Evolutionary conservation across 2,113 vertebrate species (phyloP).

Genomic region (Apteryx owenii): DNA sequence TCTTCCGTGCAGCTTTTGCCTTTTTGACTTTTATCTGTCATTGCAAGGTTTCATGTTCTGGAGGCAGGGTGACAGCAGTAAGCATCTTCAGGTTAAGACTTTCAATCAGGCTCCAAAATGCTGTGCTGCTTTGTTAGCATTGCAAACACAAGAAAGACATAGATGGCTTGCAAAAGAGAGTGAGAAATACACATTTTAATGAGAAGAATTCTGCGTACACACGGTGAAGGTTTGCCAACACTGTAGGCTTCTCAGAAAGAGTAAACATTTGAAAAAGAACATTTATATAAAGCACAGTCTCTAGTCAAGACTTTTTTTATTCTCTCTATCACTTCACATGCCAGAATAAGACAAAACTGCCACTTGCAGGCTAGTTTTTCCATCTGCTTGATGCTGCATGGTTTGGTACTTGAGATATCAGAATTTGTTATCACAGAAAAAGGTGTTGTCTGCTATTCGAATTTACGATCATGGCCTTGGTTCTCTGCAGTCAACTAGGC

Average conservation of each 20-base stretch:
- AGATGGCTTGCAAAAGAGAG: background rate
- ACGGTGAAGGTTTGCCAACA: background rate
- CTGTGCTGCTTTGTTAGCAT: background rate
- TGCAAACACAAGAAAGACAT: background rate
- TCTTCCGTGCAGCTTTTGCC: background rate
- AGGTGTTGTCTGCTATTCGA: background rate
- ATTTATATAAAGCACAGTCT: background rate
- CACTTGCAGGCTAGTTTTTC: background rate
- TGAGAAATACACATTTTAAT: background rate
- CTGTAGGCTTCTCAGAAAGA: background rate
- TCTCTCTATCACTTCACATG: background rate
- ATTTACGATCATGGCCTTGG: background rate
- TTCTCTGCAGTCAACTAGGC: background rate
- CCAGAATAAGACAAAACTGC: background rate
- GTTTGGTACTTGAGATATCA: background rate
- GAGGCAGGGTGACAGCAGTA: background rate
- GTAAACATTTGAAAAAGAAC: background rate
- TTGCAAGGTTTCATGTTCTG: background rate
- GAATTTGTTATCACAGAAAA: background rate
- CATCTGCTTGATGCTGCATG: background rate
- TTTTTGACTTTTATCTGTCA: background rate
- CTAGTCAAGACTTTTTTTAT: background rate
- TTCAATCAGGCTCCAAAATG: background rate
- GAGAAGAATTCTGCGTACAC: background rate
- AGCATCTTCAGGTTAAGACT: background rate